Evolutionary conservation across 2,888 invertebrate genomes (phyloP).

Genomic region (Thyatira batis): DNA sequence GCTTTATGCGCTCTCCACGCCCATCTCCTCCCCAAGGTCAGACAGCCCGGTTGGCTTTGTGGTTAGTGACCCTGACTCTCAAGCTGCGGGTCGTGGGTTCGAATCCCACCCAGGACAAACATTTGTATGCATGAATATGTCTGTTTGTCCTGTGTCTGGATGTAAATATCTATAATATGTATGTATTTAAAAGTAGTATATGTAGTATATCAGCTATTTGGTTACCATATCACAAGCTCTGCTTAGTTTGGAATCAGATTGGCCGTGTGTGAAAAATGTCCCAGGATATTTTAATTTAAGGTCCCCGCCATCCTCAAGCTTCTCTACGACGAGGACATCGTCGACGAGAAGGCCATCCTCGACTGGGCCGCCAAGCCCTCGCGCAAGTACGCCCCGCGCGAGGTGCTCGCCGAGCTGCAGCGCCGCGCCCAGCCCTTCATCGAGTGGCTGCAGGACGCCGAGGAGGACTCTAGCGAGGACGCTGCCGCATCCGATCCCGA

Average conservation of each 20-base stretch:
- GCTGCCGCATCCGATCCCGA: conserved; percentile 85
- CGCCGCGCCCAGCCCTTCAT: conserved; percentile 96
- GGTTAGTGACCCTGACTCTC: too few relatives aligned
- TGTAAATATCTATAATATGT: too few relatives aligned
- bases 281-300: too few relatives aligned
- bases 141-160: too few relatives aligned
- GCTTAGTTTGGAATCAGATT: too few relatives aligned
- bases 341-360: conserved; percentile 96
- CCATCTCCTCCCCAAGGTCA: conserved; percentile 88
- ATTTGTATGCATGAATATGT: too few relatives aligned
- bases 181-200: too few relatives aligned
- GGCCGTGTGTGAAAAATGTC: too few relatives aligned
- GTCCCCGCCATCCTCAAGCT: conserved; percentile 92
- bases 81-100: too few relatives aligned
- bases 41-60: conserved; percentile 78
- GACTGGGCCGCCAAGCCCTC: conserved; percentile 98
- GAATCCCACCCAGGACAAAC: too few relatives aligned
- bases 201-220: too few relatives aligned
- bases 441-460: conserved; percentile 98
- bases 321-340: conserved; percentile 96
- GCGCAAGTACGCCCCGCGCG: conserved; percentile 96
- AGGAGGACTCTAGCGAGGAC: conserved; percentile 94
- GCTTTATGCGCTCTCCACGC: conserved; percentile 93
- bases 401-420: conserved; percentile 95
- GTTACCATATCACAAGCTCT: too few relatives aligned